Evolutionary conservation across 2,113 vertebrate species (phyloP), one percentile per base, ranked within the genome.

Genomic region (Piliocolobus tephrosceles): DNA sequence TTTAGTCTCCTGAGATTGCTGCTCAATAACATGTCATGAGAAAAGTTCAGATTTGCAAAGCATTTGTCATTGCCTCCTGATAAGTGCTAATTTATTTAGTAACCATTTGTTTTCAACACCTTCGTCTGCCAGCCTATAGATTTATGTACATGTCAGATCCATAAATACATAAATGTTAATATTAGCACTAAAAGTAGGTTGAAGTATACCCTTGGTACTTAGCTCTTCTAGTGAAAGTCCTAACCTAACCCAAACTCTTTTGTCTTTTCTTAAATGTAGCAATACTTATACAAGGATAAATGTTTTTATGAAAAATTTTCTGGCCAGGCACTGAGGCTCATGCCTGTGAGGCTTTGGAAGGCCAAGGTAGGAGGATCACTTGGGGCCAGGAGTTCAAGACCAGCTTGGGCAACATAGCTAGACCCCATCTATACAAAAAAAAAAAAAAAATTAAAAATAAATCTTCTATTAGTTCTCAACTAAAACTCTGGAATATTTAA

Each of bases 31-130:
- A 18, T 8, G 32, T 88, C 55, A 38, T 6, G 14, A 95, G 52
- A 85, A 78, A 90, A 91, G 88, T 86, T 90, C 72, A 68, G 86
- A 76, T 93, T 86, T 76, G n/a, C 55, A 94, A 86, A 96, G n/a
- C 66, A 57, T 88, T 90, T 97, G 88, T 27, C 68, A 52, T 80
- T 97, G 70, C 75, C 32, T 89, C 17, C 55, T 58, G 4, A 64
- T 64, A 7, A 1, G 8, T 92, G 80, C 50, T 91, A 9, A 82
- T 92, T 82, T 91, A 66, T 85, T 92, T 92, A 88, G 25, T 55
- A 79, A 55, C 35, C 52, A 43, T 90, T 95, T 91, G 20, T 91
- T 95, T 88, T 66, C 82, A 70, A 90, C 22, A 30, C 52, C 81
- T n/a, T 57, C 47, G 5, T 73, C 82, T 68, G 20, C 88, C 68